A percentile compares a stretch with the other conserved stretches of the same genome.
phyloP scores from a whole-genome alignment of 2,888 invertebrate genomes.

The Hyles lineata region DNA sequence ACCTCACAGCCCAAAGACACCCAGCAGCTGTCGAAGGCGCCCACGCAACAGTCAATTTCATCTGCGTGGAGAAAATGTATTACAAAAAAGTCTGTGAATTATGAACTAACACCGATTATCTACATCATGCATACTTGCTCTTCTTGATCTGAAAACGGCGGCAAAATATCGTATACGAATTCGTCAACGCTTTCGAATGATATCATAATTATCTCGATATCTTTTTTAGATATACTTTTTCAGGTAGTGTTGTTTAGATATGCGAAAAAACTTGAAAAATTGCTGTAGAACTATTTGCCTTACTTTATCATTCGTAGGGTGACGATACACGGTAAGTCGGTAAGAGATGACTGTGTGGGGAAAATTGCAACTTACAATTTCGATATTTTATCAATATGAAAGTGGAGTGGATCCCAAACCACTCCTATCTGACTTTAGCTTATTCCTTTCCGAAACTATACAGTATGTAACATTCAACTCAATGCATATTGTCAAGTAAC shows the following conservation, averaged over 20 bases:
- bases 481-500: background rate
- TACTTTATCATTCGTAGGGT: slow-evolving; percentile 8
- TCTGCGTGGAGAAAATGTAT: background rate
- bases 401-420: background rate
- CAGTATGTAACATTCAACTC: background rate
- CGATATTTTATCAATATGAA: slow-evolving; percentile 21
- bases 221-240: background rate
- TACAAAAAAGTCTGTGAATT: background rate
- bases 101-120: background rate
- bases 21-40: background rate
- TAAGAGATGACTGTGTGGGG: slow-evolving; percentile 21
- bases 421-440: background rate
- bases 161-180: background rate
- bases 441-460: background rate
- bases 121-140: background rate
- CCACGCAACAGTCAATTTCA: background rate
- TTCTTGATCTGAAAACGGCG: background rate
- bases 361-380: slow-evolving; percentile 17
- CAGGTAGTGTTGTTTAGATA: background rate
- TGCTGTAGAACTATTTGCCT: background rate
- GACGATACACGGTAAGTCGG: slow-evolving; percentile 25
- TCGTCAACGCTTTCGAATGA: background rate
- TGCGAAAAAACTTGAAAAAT: background rate
- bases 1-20: background rate
- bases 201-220: background rate